These are phyloP conservation scores for Gambusia affinis DNA, from an alignment of 2,113 vertebrate genomes.

Conservation along the genomic window DNA sequence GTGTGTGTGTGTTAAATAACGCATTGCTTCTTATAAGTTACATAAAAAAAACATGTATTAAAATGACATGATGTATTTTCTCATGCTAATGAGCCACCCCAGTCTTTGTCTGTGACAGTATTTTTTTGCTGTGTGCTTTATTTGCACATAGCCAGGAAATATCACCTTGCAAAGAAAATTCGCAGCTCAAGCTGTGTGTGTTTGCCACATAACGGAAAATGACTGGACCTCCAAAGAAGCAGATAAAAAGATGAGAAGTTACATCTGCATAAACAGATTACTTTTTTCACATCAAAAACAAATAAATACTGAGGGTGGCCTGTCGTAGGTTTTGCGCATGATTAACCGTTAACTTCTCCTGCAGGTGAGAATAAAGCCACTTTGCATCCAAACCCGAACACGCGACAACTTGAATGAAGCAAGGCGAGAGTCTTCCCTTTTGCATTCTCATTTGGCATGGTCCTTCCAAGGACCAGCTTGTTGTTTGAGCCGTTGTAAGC, in stretches of 20 bases:
- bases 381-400: constrained; percentile 1
- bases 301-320: constrained; percentile 9
- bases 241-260: constrained; percentile 69
- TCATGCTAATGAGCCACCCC: constrained; percentile 22
- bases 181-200: constrained; percentile 79
- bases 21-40: neutral
- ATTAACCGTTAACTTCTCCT: neutral
- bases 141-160: constrained; percentile 75
- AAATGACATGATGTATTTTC: constrained; percentile 29
- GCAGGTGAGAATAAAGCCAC: constrained; percentile 2
- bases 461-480: constrained; percentile 62
- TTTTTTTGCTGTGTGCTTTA: constrained; percentile 62
- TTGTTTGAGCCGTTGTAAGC: constrained; percentile 73
- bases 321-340: neutral
- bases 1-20: neutral
- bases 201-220: constrained; percentile 77
- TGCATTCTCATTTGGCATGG: constrained; percentile 62
- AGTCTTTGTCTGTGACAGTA: constrained; percentile 59
- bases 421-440: constrained; percentile 42
- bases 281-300: constrained; percentile 42
- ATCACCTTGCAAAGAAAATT: constrained; percentile 78
- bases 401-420: constrained; percentile 9
- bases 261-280: constrained; percentile 71
- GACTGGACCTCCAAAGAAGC: constrained; percentile 76
- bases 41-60: neutral